Percentiles rank a stretch among this genome's conserved stretches.
These are phyloP conservation scores for Pseudococcus longispinus DNA, from an alignment of 2,888 invertebrate species.

Conservation along the genomic window DNA sequence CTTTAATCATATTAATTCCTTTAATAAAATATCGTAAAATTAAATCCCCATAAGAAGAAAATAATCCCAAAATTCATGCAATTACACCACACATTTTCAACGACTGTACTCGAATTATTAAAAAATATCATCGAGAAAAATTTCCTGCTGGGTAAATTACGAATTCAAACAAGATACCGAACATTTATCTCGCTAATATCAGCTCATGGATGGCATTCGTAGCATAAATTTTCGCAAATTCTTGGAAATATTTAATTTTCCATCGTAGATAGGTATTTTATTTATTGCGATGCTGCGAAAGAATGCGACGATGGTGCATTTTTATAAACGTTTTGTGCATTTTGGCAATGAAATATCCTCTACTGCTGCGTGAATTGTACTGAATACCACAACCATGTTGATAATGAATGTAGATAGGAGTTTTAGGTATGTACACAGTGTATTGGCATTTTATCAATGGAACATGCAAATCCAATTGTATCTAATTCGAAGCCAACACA, in stretches of 20 bases:
- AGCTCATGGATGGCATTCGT: too few species aligned
- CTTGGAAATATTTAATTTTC: background rate
- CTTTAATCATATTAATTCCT: too few species aligned
- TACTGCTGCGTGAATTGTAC: background rate
- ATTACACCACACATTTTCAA: too few species aligned
- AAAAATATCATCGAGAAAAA: too few species aligned
- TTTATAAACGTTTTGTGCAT: background rate
- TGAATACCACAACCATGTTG: background rate
- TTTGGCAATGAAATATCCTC: background rate
- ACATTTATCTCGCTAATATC: too few species aligned
- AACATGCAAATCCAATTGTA: slow-evolving; percentile 27
- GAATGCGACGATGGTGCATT: background rate
- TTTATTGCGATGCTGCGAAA: background rate
- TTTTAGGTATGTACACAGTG: background rate
- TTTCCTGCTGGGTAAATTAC: too few species aligned
- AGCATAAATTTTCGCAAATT: background rate
- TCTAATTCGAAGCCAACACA: slow-evolving; percentile 20
- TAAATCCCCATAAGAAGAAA: background rate
- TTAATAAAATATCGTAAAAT: too few species aligned
- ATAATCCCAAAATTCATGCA: background rate
- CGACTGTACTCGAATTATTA: too few species aligned
- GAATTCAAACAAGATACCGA: too few species aligned
- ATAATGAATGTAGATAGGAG: background rate
- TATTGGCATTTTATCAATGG: slow-evolving; percentile 8
- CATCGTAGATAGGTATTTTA: background rate